These are phyloP conservation scores for Gobionotothen gibberifrons DNA, from an alignment of 2,797 vertebrate genomes.

Conservation along the genomic window DNA sequence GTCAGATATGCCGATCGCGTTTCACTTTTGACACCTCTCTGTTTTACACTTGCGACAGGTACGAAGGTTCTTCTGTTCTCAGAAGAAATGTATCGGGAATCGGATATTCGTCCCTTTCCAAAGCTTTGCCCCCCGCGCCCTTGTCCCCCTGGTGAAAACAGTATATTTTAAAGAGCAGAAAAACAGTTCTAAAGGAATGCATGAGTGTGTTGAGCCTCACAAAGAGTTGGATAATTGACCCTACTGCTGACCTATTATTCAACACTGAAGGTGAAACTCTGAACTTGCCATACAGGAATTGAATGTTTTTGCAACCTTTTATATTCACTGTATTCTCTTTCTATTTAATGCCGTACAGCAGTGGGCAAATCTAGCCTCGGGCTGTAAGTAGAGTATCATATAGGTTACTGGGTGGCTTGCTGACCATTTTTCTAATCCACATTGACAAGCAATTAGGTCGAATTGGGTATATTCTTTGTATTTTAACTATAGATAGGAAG, in stretches of 20 bases:
- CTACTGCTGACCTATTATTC: conserved; percentile 52
- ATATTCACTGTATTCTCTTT: not conserved
- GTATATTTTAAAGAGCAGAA: conserved; percentile 54
- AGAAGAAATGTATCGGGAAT: conserved; percentile 71
- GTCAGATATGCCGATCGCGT: conserved; percentile 78
- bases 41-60: conserved; percentile 75
- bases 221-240: conserved; percentile 72
- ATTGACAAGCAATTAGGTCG: too few species aligned
- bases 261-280: conserved; percentile 25
- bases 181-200: conserved; percentile 65
- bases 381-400: too few species aligned
- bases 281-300: conserved; percentile 9
- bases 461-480: too few species aligned
- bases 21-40: conserved; percentile 84
- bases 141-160: conserved; percentile 57
- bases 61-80: conserved; percentile 74
- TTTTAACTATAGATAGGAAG: too few species aligned
- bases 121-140: conserved; percentile 60
- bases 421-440: too few species aligned
- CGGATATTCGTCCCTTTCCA: conserved; percentile 59
- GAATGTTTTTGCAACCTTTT: conserved; percentile 1
- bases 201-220: conserved; percentile 68
- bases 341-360: not conserved
- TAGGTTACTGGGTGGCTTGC: too few species aligned
- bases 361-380: too few species aligned